These are phyloP conservation scores for Drosophila santomea DNA, from an alignment of 1,140 invertebrate species.

Conservation along the genomic window DNA sequence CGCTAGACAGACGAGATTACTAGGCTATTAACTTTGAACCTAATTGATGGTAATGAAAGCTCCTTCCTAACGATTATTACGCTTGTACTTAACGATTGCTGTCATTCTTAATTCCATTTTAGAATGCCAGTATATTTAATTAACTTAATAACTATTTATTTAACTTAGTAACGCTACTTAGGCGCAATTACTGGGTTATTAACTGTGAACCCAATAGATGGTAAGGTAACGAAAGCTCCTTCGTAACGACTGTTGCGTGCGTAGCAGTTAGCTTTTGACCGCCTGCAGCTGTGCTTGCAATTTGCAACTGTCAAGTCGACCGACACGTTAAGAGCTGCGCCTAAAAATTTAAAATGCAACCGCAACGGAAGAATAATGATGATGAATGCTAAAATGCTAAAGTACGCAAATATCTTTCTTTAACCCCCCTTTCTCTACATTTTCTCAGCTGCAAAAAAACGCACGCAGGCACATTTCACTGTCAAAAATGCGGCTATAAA, in stretches of 20 bases:
- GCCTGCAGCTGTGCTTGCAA: constrained; percentile 34
- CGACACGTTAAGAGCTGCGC: constrained; percentile 67
- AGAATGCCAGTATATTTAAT: no score
- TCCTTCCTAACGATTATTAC: constrained; percentile 19
- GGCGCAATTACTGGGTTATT: background rate
- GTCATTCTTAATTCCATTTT: no score
- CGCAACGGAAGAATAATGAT: constrained; percentile 74
- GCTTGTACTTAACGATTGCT: no score
- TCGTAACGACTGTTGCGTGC: constrained; percentile 23
- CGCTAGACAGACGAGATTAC: background rate
- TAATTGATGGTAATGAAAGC: constrained; percentile 2
- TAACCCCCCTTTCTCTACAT: constrained; percentile 17
- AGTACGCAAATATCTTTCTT: constrained; percentile 80
- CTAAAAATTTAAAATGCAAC: constrained; percentile 66
- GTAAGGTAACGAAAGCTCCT: constrained; percentile 9
- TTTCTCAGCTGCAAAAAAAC: constrained; percentile 46
- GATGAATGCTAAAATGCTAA: constrained; percentile 79
- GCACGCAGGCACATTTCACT: constrained; percentile 73
- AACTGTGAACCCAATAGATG: background rate
- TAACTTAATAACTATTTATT: background rate
- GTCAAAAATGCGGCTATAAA: constrained; percentile 76
- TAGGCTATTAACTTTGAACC: background rate
- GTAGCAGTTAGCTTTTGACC: constrained; percentile 30
- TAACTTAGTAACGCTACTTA: background rate
- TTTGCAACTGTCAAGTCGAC: constrained; percentile 74